Percentiles rank a stretch among this genome's conserved stretches.
phyloP scores from a whole-genome alignment of 2,888 invertebrate genomes.

The Melipona beecheii region DNA sequence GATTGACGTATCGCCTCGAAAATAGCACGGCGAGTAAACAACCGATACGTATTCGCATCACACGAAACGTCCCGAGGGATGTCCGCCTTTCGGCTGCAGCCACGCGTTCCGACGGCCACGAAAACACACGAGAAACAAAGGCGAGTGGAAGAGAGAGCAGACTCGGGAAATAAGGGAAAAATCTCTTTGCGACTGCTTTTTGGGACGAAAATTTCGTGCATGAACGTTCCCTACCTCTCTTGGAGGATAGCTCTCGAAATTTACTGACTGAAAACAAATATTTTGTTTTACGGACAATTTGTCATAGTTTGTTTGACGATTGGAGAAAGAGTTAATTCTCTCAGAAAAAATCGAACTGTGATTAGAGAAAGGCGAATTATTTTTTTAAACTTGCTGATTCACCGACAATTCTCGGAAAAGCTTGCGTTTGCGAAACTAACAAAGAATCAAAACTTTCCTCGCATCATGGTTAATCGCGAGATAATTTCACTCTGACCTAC shows the following conservation, averaged over 20 bases:
- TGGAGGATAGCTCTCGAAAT: background rate
- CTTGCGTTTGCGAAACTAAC: too few species aligned
- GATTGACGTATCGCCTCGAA: slow-evolving; percentile 82
- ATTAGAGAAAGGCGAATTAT: too few species aligned
- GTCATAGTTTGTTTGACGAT: background rate
- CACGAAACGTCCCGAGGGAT: slow-evolving; percentile 66
- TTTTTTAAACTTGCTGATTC: too few species aligned
- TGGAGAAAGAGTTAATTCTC: background rate
- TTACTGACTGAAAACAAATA: background rate
- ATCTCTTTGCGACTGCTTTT: slow-evolving; percentile 16
- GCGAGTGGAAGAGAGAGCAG: slow-evolving; percentile 18
- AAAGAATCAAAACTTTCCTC: too few species aligned
- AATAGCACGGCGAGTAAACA: slow-evolving; percentile 81
- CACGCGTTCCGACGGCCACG: slow-evolving; percentile 62
- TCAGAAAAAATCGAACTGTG: background rate
- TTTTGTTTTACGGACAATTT: background rate
- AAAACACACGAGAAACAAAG: slow-evolving; percentile 43
- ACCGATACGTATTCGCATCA: slow-evolving; percentile 77
- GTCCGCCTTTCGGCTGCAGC: slow-evolving; percentile 67
- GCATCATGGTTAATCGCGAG: background rate
- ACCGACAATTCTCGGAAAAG: too few species aligned
- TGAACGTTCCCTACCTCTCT: background rate
- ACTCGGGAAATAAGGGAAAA: slow-evolving; percentile 31
- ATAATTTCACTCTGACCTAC: background rate
- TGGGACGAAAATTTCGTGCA: slow-evolving; percentile 30